Percentiles rank a stretch among this genome's conserved stretches.
phyloP scores from a whole-genome alignment of 1,140 invertebrate species.

The Goniozus legneri region DNA sequence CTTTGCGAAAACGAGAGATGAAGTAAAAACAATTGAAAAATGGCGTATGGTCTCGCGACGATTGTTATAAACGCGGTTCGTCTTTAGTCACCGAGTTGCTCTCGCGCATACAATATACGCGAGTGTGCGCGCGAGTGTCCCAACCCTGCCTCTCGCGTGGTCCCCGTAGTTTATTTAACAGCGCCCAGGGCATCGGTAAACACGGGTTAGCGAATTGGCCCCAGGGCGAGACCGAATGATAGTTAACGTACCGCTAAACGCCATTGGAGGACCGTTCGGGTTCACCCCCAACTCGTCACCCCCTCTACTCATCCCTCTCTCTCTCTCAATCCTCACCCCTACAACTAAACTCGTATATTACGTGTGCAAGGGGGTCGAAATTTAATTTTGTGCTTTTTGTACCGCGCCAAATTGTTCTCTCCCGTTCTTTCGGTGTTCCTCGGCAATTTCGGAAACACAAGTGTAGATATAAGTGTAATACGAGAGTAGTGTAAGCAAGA shows the following conservation, averaged over 20 bases:
- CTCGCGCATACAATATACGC: too few relatives aligned
- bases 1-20: too few relatives aligned
- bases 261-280: constrained; percentile 48
- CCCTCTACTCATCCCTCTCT: constrained; percentile 22
- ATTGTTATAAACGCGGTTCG: too few relatives aligned
- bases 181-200: constrained; percentile 54
- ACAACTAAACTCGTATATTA: constrained; percentile 39
- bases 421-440: constrained; percentile 3
- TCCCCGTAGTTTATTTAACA: constrained; percentile 52
- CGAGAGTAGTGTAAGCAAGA: too few relatives aligned
- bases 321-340: constrained; percentile 10
- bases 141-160: not conserved
- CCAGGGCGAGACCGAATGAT: constrained; percentile 51
- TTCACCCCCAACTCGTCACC: constrained; percentile 19
- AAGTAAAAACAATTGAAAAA: too few relatives aligned
- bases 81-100: too few relatives aligned
- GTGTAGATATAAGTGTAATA: too few relatives aligned
- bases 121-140: too few relatives aligned
- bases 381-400: constrained; percentile 56
- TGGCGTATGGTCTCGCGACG: too few relatives aligned
- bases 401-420: constrained; percentile 40
- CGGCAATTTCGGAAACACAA: not conserved
- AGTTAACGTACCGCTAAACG: constrained; percentile 56
- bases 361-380: constrained; percentile 47
- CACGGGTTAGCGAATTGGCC: constrained; percentile 56